Base-by-base conservation (phyloP, 2,888 invertebrate genomes). In the Ctenicera cuprea region DNA sequence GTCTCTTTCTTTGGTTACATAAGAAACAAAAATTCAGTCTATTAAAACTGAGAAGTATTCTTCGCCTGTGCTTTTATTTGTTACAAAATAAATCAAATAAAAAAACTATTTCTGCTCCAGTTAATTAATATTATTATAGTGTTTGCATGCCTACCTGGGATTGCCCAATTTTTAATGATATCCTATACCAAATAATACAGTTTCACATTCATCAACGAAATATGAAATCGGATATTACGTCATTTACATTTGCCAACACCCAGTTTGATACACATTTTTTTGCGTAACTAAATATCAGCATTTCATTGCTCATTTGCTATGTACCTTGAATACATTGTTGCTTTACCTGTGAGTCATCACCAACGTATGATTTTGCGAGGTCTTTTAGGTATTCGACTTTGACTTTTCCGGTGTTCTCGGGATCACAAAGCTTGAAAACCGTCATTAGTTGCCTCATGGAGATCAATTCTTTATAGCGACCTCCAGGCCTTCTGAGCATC, bases 391-490 rank as follows among this genome's bases (percentile, higher is more conserved):
- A 81, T 70, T 85, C 82, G 67, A 86, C 77, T 41, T 82, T 82
- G 48, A 86, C 83, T 69, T 81, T 75, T 4, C 86, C 86, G 3
- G 82, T 83, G 22, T 80, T 80, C n/a, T 81, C 80, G 4, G 86
- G 85, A 78, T 86, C 85, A 73, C 86, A 86, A 54, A 86, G 75
- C 45, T 80, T 78, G 74, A 86, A 85, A 72, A 86, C 86, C 59
- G 80, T 83, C 69, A 84, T 79, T 75, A 86, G 79, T 61, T 86
- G 84, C 68, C 80, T 79, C 77, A 80, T 77, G 2, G 83, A 81
- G 41, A 73, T 67, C 45, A 48, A 48, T 30, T 67, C 67, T 18
- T 33, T 22, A 45, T 33, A 11, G 12, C 43, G 22, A 33, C 54
- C 54, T 57, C 67, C 43, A 18, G 67, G 30, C 20, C 20, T 7